phyloP scores from a whole-genome alignment of 1,140 invertebrate species.

The Hylaeus volcanicus region DNA sequence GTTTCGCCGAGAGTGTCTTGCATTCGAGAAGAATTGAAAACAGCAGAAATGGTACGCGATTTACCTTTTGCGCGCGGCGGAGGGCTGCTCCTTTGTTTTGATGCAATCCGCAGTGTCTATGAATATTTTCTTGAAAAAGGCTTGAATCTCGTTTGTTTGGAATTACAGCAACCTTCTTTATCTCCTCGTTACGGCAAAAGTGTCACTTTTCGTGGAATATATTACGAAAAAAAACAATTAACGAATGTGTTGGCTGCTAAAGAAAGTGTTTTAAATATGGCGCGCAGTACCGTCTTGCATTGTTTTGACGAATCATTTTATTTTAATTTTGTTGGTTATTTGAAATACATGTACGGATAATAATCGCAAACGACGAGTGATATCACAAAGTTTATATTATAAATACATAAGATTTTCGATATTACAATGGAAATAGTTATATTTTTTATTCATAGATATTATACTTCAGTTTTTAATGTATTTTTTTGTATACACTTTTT shows the following conservation, averaged over 20 bases:
- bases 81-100: not conserved
- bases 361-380: no score
- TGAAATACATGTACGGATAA: no score
- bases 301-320: not conserved
- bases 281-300: not conserved
- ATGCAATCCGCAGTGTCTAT: not conserved
- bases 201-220: not conserved
- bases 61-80: not conserved
- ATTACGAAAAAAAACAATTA: not conserved
- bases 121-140: not conserved
- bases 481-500: no score
- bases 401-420: no score
- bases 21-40: constrained; percentile 25
- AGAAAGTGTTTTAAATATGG: not conserved
- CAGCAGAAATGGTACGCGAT: constrained; percentile 3
- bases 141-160: not conserved
- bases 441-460: no score
- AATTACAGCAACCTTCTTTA: not conserved
- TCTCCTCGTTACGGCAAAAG: not conserved
- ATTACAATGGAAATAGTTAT: no score
- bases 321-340: not conserved
- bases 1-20: constrained; percentile 22
- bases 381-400: no score
- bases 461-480: no score
- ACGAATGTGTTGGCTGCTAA: not conserved